Evolutionary conservation across 2,888 invertebrate genomes (phyloP).

Genomic region (Drosophila macrospina): DNA sequence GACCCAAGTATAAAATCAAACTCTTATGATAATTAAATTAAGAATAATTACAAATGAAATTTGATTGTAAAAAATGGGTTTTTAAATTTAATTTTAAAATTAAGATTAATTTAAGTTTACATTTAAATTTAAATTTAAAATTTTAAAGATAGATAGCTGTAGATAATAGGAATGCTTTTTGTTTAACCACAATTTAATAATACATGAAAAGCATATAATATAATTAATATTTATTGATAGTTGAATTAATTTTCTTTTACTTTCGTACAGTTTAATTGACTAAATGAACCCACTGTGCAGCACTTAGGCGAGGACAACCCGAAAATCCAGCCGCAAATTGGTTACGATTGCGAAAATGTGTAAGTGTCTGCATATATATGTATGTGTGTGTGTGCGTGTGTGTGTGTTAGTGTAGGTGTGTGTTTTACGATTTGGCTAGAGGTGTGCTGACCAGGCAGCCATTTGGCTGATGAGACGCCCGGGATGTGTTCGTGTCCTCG

Average conservation of each 20-base stretch:
- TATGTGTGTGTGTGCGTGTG: conserved; percentile 6
- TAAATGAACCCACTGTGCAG: conserved; percentile 25
- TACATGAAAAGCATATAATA: background rate
- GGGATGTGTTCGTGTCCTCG: conserved; percentile 26
- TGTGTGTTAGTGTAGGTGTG: conserved; percentile 3
- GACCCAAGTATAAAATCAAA: no score
- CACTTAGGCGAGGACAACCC: conserved; percentile 40
- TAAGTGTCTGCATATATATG: background rate
- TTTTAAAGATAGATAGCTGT: no score
- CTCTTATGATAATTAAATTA: no score
- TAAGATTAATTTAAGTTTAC: no score
- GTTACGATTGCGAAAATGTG: conserved; percentile 32
- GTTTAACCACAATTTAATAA: no score
- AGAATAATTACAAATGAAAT: no score
- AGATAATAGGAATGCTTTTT: no score
- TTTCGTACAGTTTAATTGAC: background rate
- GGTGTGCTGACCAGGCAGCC: conserved; percentile 29
- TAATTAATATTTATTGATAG: background rate
- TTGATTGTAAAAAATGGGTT: no score
- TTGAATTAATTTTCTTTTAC: background rate
- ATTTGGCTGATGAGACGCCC: conserved; percentile 52
- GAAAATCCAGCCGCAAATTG: conserved; percentile 60
- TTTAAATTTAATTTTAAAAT: no score
- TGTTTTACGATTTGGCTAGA: conserved; percentile 18
- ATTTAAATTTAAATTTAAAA: no score